Percentiles rank a stretch among this genome's conserved stretches.
phyloP scores from a whole-genome alignment of 2,888 invertebrate genomes.

The Xanthia togata region DNA sequence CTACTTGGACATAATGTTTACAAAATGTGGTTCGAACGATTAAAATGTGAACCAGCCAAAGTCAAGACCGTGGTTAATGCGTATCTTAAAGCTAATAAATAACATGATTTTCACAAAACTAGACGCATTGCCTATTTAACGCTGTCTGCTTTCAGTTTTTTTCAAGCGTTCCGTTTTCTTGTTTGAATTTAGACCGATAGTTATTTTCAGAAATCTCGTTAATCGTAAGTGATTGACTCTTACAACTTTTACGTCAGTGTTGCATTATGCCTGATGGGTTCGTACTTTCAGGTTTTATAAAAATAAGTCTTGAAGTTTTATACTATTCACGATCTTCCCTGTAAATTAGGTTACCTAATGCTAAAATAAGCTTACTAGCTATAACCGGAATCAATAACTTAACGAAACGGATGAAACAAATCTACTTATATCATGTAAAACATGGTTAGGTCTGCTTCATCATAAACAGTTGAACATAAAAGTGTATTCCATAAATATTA shows the following conservation, averaged over 20 bases:
- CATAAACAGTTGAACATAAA: conserved; percentile 24
- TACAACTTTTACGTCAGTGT: conserved; percentile 19
- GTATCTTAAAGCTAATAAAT: conserved; percentile 46
- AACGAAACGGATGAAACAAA: conserved; percentile 13
- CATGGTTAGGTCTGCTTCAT: background rate
- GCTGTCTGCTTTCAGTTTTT: conserved; percentile 13
- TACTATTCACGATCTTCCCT: background rate
- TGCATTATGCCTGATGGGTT: background rate
- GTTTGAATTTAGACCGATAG: conserved; percentile 26
- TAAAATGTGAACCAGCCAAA: conserved; percentile 71
- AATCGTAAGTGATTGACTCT: conserved; percentile 47
- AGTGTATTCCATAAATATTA: conserved; percentile 25
- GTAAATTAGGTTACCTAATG: background rate
- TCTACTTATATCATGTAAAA: background rate
- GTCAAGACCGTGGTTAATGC: conserved; percentile 53
- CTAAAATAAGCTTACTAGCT: conserved; percentile 14
- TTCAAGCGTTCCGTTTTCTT: conserved; percentile 2
- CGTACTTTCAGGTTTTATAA: background rate
- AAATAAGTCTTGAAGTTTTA: background rate
- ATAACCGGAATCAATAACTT: background rate
- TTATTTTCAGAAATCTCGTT: conserved; percentile 23
- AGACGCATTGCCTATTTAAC: conserved; percentile 18
- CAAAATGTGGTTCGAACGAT: conserved; percentile 69
- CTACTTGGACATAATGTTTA: conserved; percentile 81
- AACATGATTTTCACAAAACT: conserved; percentile 36